A percentile compares a stretch with the other conserved stretches of the same genome.
Conservation (phyloP, 2,113 vertebrate genomes). For the Ranitomeya imitator region DNA sequence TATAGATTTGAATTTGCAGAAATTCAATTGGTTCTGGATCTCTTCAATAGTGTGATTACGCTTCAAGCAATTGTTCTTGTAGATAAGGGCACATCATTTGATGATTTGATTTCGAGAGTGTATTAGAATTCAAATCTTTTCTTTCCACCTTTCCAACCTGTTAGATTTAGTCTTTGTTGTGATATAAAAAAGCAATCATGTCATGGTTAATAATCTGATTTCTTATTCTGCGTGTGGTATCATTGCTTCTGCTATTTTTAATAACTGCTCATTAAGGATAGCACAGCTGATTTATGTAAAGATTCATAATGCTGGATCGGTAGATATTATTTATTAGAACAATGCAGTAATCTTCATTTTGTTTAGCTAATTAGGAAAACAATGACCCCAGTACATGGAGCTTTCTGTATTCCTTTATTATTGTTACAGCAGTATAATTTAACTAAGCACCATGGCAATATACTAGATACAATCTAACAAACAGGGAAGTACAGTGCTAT, state of each 20-base stretch:
- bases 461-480: conserved; percentile 25
- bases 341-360: conserved; percentile 15
- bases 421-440: conserved; percentile 16
- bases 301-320: not conserved
- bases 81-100: no score
- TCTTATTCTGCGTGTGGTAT: not conserved
- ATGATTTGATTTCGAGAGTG: no score
- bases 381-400: not conserved
- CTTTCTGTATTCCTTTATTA: not conserved
- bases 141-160: no score
- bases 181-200: not conserved
- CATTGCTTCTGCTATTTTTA: conserved; percentile 1
- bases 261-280: not conserved
- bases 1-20: no score
- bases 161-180: no score
- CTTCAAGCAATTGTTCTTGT: no score
- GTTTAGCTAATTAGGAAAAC: conserved; percentile 4
- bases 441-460: conserved; percentile 29
- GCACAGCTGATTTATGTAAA: not conserved
- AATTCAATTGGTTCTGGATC: no score
- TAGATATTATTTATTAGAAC: conserved; percentile 15
- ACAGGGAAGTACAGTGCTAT: conserved; percentile 23
- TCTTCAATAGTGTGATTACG: no score
- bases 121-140: no score
- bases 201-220: not conserved